Conservation (phyloP, 2,797 vertebrate species). For the Psittacula echo region DNA sequence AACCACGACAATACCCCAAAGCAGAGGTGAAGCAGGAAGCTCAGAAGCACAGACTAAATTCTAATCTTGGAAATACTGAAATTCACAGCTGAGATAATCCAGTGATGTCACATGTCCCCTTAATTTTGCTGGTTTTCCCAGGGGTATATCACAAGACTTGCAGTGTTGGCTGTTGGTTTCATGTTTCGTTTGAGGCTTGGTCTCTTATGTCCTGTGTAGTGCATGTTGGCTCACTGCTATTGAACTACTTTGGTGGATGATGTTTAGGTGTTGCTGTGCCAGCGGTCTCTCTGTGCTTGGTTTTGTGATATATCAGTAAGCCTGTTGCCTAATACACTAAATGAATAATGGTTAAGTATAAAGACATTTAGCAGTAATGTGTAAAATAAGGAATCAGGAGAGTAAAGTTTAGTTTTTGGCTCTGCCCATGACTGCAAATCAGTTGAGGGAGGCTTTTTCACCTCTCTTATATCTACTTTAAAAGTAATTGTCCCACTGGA, state of each 20-base stretch:
- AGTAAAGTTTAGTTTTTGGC: background rate
- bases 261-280: background rate
- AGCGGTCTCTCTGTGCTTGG: background rate
- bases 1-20: background rate
- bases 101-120: background rate
- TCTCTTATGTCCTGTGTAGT: background rate
- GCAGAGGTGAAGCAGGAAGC: background rate
- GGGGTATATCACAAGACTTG: background rate
- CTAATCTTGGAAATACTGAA: background rate
- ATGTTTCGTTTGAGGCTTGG: background rate
- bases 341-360: background rate
- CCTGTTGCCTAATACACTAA: background rate
- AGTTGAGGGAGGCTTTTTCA: background rate
- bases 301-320: background rate
- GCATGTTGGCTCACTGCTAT: rapidly evolving
- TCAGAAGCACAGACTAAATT: background rate
- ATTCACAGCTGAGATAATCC: background rate
- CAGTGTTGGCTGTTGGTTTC: background rate
- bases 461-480: background rate
- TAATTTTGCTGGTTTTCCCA: background rate
- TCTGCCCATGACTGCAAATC: background rate
- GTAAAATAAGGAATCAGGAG: background rate
- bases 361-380: background rate
- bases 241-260: background rate
- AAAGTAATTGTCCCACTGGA: background rate